A percentile compares a stretch with the other conserved stretches of the same genome.
Conservation (phyloP, 1,140 invertebrate species). For the Polypedilum vanderplanki region DNA sequence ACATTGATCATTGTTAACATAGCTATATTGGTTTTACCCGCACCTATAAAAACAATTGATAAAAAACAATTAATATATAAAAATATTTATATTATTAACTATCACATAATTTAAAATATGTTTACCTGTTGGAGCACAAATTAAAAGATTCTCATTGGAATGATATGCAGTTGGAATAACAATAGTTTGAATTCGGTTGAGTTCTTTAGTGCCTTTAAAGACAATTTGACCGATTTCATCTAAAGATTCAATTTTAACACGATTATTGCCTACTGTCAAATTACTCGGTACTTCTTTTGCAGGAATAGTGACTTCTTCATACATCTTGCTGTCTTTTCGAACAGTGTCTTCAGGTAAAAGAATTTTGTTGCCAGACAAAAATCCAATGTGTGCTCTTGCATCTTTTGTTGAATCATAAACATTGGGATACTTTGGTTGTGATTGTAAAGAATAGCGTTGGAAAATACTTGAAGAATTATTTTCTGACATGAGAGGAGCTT, state of each 20-base stretch:
- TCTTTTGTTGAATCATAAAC: constrained; percentile 72
- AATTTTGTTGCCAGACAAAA: constrained; percentile 71
- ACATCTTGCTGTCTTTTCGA: constrained; percentile 61
- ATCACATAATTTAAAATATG: no score
- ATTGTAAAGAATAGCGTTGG: constrained; percentile 29
- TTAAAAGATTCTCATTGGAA: constrained; percentile 93
- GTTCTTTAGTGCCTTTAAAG: constrained; percentile 75
- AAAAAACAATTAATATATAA: no score
- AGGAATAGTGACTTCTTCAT: constrained; percentile 85
- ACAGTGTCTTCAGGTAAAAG: constrained; percentile 69
- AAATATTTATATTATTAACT: no score
- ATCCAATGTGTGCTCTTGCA: constrained; percentile 63
- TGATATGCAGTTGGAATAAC: constrained; percentile 94
- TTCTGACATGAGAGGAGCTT: constrained; percentile 44
- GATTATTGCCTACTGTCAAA: constrained; percentile 58
- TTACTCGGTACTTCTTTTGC: constrained; percentile 54
- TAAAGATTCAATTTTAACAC: constrained; percentile 62
- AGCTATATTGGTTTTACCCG: constrained; percentile 98
- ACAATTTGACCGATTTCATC: constrained; percentile 81
- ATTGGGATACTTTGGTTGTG: constrained; percentile 61
- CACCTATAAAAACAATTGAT: no score
- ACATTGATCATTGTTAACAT: constrained; percentile 87
- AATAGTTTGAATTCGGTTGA: constrained; percentile 94
- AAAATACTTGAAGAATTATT: constrained; percentile 31
- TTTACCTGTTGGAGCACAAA: constrained; percentile 94